These are phyloP conservation scores for Hoplostethus mediterraneus DNA, from an alignment of 2,797 vertebrate species.

Conservation along the genomic window DNA sequence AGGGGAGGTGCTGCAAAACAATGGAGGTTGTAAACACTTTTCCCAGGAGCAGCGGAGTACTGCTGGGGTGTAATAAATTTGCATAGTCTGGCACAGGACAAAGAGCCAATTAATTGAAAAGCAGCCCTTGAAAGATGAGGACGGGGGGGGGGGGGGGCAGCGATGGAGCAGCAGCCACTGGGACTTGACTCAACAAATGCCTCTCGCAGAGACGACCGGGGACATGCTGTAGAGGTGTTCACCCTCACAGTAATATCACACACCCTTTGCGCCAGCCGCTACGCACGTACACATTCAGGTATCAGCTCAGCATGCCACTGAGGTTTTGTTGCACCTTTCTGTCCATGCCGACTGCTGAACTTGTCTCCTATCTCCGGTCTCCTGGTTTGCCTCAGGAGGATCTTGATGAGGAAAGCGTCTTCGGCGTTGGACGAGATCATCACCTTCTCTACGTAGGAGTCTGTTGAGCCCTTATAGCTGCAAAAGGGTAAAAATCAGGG, in stretches of 20 bases:
- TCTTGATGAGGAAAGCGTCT: conserved; percentile 98
- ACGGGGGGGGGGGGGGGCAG: conserved; percentile 88
- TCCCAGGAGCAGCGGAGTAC: conserved; percentile 93
- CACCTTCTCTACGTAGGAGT: conserved; percentile 98
- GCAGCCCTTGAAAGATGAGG: conserved; percentile 87
- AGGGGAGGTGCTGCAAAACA: conserved; percentile 92
- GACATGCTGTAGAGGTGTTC: conserved; percentile 30
- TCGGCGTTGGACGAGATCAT: conserved; percentile 99
- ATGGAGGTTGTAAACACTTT: conserved; percentile 94
- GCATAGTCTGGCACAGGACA: conserved; percentile 97
- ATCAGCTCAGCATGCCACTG: conserved; percentile 1
- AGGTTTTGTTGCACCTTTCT: conserved; percentile 92
- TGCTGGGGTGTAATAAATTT: conserved; percentile 97
- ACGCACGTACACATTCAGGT: background rate
- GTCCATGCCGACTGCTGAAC: conserved; percentile 98
- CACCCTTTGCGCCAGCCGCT: background rate
- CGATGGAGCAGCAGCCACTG: conserved; percentile 91
- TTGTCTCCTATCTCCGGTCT: conserved; percentile 98
- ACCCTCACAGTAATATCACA: background rate
- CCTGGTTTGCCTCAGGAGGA: conserved; percentile 96
- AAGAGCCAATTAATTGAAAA: conserved; percentile 99
- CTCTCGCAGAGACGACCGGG: conserved; percentile 35
- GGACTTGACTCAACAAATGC: conserved; percentile 92
- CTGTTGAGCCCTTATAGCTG: conserved; percentile 97
- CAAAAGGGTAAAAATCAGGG: conserved; percentile 2